Percentiles rank a stretch among this genome's conserved stretches.
phyloP scores from a whole-genome alignment of 1,140 invertebrate species.

The Zeugodacus cucurbitae region DNA sequence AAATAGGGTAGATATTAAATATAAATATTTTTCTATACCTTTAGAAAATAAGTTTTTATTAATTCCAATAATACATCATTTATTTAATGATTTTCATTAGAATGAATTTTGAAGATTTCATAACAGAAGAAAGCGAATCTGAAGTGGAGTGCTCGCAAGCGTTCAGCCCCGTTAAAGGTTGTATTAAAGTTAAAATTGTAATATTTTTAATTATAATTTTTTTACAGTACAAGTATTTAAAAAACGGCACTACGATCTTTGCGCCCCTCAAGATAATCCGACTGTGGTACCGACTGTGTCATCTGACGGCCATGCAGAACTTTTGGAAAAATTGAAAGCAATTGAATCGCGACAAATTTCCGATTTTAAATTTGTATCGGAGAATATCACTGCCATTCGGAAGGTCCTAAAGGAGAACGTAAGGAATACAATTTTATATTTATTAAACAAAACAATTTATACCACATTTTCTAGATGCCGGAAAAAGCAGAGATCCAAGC shows the following conservation, averaged over 20 bases:
- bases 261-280: background rate
- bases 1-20: background rate
- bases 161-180: background rate
- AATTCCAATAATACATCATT: too few relatives aligned
- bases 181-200: background rate
- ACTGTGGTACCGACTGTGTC: background rate
- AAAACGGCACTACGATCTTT: too few relatives aligned
- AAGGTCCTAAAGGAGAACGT: background rate
- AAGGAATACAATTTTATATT: background rate
- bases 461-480: too few relatives aligned
- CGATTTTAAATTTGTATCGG: too few relatives aligned
- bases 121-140: too few relatives aligned
- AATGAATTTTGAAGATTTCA: background rate
- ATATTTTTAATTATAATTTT: background rate
- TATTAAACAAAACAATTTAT: too few relatives aligned
- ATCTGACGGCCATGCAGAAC: background rate
- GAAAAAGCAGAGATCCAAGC: too few relatives aligned
- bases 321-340: too few relatives aligned
- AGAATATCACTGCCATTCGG: background rate
- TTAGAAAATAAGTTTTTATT: background rate
- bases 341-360: too few relatives aligned
- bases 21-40: constrained; percentile 8
- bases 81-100: background rate
- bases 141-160: background rate
- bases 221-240: background rate